Conservation (phyloP, 2,888 invertebrate genomes). For the Pseudeuparius sepicola region DNA sequence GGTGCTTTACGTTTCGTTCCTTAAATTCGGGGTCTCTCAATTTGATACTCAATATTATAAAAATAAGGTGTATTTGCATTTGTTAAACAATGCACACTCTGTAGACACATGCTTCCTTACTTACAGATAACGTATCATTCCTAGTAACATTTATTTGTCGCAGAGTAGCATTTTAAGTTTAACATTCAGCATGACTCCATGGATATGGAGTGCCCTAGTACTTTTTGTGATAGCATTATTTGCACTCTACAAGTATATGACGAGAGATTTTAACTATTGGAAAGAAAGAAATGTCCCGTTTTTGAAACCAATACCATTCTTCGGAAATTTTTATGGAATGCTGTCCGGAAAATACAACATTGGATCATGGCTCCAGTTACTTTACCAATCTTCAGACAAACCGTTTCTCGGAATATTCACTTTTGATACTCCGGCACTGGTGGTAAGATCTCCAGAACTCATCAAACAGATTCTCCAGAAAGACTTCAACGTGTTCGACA, state of each 20-base stretch:
- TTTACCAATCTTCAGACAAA: conserved; percentile 20
- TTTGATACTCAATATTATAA: no score
- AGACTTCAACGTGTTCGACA: conserved; percentile 42
- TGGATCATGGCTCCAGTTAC: conserved; percentile 17
- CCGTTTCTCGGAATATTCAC: conserved; percentile 42
- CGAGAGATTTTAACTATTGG: conserved; percentile 39
- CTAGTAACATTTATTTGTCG: no score
- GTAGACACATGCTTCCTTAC: no score
- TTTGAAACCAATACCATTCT: conserved; percentile 34
- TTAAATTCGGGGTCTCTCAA: no score
- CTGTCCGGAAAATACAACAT: conserved; percentile 26
- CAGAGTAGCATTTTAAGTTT: no score
- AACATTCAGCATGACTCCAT: no score
- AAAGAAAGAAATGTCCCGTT: conserved; percentile 34
- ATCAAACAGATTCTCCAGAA: conserved; percentile 40
- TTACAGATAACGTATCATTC: no score
- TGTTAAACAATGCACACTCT: no score
- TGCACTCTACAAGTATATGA: conserved; percentile 31
- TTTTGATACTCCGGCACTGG: conserved; percentile 39
- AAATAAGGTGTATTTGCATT: no score
- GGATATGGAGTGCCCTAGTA: no score
- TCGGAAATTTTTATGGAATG: conserved; percentile 38
- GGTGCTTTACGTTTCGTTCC: no score
- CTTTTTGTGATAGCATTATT: no score
- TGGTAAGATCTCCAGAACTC: conserved; percentile 39